Percentiles rank a stretch among this genome's conserved stretches.
Conservation (phyloP, 2,888 invertebrate genomes). For the Parnassius orleans region DNA sequence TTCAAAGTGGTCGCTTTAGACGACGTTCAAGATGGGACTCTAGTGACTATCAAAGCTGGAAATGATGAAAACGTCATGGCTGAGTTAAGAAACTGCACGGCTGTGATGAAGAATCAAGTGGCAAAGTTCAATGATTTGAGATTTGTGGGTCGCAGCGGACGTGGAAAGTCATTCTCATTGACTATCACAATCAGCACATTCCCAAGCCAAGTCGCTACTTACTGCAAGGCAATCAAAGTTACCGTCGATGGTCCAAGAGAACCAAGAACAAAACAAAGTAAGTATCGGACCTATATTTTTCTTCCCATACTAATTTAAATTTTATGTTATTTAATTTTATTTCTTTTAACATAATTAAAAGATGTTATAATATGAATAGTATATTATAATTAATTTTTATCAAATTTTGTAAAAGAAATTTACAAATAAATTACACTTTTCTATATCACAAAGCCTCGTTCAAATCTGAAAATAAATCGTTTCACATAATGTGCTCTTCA, state of each 20-base stretch:
- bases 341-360: too few species aligned
- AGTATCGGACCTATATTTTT: constrained; percentile 66
- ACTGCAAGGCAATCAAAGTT: constrained; percentile 98
- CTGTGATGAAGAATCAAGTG: constrained; percentile 98
- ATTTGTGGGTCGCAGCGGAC: constrained; percentile 97
- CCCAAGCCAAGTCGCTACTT: constrained; percentile 92
- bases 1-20: constrained; percentile 97
- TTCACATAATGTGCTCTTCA: too few species aligned
- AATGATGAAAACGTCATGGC: constrained; percentile 99
- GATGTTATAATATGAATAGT: too few species aligned
- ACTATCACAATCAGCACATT: constrained; percentile 94
- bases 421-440: too few species aligned
- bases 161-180: constrained; percentile 97
- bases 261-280: constrained; percentile 97
- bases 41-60: constrained; percentile 96
- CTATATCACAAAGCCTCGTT: too few species aligned
- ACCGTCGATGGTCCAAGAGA: constrained; percentile 99
- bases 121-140: constrained; percentile 99
- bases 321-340: too few species aligned
- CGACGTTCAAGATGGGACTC: constrained; percentile 96
- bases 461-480: too few species aligned
- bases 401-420: too few species aligned
- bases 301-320: too few species aligned
- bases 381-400: too few species aligned
- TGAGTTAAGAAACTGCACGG: constrained; percentile 95